Evolutionary conservation across 2,113 vertebrate genomes (phyloP), one percentile per base, ranked within the genome.

Genomic region (Antechinus stuartii): DNA sequence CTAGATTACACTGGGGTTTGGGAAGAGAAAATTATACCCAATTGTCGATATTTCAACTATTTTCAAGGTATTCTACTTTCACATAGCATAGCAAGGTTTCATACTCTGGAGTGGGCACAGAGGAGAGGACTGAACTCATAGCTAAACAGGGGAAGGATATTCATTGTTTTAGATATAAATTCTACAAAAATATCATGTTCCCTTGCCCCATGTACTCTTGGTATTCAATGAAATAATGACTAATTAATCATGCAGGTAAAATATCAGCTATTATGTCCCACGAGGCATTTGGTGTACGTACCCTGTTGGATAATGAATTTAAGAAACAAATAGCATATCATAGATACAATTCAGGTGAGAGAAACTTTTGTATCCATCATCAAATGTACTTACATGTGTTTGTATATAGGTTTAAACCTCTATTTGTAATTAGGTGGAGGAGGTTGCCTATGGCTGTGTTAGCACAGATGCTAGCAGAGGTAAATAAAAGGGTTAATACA

Each of bases 321-420:
- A 93, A 57, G 94, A 54, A 0, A 91, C 26, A 96, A 92, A 94
- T 89, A 90, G 54, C 95, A 93, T 57, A 27, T 23, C 90, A 47
- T 54, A 94, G 30, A n/a, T 84, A 91, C 6, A 95, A 94, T 5
- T 6, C 47, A 35, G 10, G 8, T 56, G 55, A 92, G 68, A 76
- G 35, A 76, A 76, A 92, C 94, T 90, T 90, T 91, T 95, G 26
- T 61, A 49, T 55, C 4, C 54, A 47, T 42, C n/a, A 55, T n/a
- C 89, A 89, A 94, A 92, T 96, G 95, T 90, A 95, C 95, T 46
- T 91, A 89, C 92, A 46, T 94, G 92, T 89, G 55, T 90, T 93
- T 93, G 89, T 54, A 24, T 54, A 52, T 94, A 91, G 94, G 90
- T 92, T 84, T 95, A 92, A 92, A 52, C 6, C 30, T 76, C 61